A percentile compares a stretch with the other conserved stretches of the same genome.
phyloP scores from a whole-genome alignment of 2,113 vertebrate species.

The Eidolon helvum region DNA sequence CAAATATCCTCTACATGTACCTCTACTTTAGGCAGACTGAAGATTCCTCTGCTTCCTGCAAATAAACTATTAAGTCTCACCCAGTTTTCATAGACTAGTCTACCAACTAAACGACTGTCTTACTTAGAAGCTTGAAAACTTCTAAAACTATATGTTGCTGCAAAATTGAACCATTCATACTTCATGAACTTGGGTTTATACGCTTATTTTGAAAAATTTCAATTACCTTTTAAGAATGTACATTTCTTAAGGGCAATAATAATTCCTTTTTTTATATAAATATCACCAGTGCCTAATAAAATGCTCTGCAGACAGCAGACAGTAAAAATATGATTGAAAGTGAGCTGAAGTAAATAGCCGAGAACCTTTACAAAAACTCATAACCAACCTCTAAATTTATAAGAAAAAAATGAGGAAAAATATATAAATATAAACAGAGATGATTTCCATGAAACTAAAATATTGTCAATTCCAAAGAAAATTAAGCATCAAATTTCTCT shows the following conservation, averaged over 20 bases:
- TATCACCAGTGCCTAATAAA: background rate
- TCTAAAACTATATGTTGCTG: background rate
- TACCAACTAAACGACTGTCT: background rate
- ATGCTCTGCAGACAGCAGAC: background rate
- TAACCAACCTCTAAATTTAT: background rate
- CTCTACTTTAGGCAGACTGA: background rate
- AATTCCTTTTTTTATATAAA: slow-evolving; percentile 3
- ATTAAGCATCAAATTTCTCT: background rate
- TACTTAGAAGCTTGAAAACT: background rate
- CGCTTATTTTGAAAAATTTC: background rate
- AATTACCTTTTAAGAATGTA: background rate
- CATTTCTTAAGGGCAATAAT: background rate
- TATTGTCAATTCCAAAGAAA: slow-evolving; percentile 8
- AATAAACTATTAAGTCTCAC: background rate
- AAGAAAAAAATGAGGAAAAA: background rate
- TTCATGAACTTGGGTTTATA: background rate
- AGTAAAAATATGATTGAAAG: background rate
- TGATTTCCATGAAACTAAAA: background rate
- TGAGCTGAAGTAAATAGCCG: background rate
- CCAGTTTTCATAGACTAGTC: background rate
- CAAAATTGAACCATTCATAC: background rate
- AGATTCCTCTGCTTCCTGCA: background rate
- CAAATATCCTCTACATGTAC: background rate
- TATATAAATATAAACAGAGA: background rate
- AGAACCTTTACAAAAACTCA: background rate